Conservation (phyloP, 2,113 vertebrate genomes). For the Edolisoma coerulescens region DNA sequence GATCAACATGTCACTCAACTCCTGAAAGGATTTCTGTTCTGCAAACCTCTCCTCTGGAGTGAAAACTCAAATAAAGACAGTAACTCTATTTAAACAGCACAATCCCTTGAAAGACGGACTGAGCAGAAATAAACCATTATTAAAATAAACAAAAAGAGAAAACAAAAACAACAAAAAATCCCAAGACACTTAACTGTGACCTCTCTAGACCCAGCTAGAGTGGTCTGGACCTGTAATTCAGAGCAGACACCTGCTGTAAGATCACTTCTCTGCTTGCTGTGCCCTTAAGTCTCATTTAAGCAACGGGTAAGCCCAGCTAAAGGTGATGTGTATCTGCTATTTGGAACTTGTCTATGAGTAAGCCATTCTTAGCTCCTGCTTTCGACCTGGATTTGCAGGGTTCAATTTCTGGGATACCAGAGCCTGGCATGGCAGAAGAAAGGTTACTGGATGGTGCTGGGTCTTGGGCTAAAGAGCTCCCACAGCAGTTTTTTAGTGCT, state of each 20-base stretch:
- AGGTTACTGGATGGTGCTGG: neutral
- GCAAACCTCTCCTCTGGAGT: neutral
- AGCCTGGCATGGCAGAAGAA: neutral
- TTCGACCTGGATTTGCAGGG: neutral
- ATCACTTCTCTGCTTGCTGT: neutral
- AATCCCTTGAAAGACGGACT: neutral
- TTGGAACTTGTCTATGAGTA: neutral
- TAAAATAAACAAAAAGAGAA: neutral
- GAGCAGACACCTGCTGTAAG: neutral
- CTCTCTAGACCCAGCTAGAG: neutral
- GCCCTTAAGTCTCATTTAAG: neutral
- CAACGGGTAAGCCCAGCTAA: neutral
- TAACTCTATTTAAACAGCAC: neutral
- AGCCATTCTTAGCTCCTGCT: neutral
- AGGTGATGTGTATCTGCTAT: neutral
- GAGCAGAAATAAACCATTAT: neutral
- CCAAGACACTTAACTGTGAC: neutral
- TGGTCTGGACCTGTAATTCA: neutral
- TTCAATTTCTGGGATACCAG: neutral
- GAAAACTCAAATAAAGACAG: neutral
- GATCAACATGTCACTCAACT: neutral
- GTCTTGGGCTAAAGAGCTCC: neutral
- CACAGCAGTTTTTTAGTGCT: neutral
- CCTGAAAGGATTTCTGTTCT: neutral
- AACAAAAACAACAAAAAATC: neutral